Evolutionary conservation across 2,113 vertebrate species (phyloP), one percentile per base, ranked within the genome.

Genomic region (Rynchops niger): DNA sequence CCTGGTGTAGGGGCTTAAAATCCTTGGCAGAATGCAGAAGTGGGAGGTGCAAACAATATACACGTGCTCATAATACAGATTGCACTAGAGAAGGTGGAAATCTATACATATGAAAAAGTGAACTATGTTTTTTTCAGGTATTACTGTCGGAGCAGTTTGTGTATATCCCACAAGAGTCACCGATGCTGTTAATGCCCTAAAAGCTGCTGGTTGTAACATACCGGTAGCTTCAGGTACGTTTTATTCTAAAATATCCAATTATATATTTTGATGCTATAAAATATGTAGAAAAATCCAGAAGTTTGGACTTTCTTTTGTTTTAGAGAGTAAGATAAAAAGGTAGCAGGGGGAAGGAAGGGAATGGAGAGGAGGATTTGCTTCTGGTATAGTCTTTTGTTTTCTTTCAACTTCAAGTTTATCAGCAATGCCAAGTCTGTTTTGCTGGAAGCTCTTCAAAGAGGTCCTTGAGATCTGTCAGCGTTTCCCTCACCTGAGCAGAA

Each of bases 141-240:
- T 99, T 66, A 99, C 99, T 5, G 98, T 98, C 0, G 99, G 97
- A 49, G 99, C 99, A 0, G 98, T 99, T 23, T 99, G 99, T 89
- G 99, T 99, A 23, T 99, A 99, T 90, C 99, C 99, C 0, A 97
- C 99, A 11, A 98, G 99, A 12, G 99, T 99, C 30, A 77, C 96
- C 0, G 99, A 99, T 43, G 99, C 99, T 3, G 98, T 99, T 6
- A 97, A 90, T 42, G 95, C 99, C 1, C 95, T 99, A 5, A 98
- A 98, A 95, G 98, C 98, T 18, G 98, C 98, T 11, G 98, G 98
- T 21, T 99, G 98, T 76, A 89, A 88, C 71, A 98, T 99, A 23
- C 99, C 99, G 1, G 99, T 99, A 32, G 99, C 99, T 36, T 99
- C 99, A 97, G 99, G 99, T 99, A 84, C 89, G 86, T 18, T 65